These are phyloP conservation scores for Sterna hirundo DNA, from an alignment of 2,113 vertebrate genomes.

Conservation along the genomic window DNA sequence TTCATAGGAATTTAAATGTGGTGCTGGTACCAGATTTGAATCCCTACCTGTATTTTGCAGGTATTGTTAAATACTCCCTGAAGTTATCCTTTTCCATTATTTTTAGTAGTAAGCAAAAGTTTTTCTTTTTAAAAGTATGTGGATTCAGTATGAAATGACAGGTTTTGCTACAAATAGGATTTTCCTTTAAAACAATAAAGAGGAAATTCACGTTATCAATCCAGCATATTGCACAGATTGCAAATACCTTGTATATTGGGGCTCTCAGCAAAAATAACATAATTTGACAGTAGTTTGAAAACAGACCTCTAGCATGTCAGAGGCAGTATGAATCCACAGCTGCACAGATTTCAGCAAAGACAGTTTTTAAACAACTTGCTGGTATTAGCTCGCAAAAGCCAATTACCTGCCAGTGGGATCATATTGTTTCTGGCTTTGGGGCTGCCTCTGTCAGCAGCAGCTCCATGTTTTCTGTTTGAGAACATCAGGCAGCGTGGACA, in stretches of 20 bases:
- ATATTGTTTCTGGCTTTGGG: neutral
- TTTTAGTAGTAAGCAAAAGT: neutral
- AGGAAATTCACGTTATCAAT: neutral
- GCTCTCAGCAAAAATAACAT: neutral
- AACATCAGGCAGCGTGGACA: rapidly evolving
- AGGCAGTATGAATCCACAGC: neutral
- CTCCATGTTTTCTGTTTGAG: neutral
- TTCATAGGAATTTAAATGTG: neutral
- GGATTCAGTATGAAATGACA: neutral
- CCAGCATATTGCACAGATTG: neutral
- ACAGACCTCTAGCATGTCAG: neutral
- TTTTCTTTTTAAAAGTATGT: neutral
- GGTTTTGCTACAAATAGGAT: neutral
- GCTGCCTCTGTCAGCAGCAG: neutral
- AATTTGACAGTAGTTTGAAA: neutral
- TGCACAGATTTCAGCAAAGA: neutral
- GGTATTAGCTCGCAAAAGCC: neutral
- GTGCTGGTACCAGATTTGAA: neutral
- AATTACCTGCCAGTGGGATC: neutral
- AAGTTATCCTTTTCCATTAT: neutral
- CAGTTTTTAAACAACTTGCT: neutral
- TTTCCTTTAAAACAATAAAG: neutral
- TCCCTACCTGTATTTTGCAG: neutral
- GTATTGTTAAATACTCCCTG: neutral
- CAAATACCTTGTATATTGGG: neutral